Base-by-base conservation (phyloP, 1,140 invertebrate genomes). In the Halesus radiatus region DNA sequence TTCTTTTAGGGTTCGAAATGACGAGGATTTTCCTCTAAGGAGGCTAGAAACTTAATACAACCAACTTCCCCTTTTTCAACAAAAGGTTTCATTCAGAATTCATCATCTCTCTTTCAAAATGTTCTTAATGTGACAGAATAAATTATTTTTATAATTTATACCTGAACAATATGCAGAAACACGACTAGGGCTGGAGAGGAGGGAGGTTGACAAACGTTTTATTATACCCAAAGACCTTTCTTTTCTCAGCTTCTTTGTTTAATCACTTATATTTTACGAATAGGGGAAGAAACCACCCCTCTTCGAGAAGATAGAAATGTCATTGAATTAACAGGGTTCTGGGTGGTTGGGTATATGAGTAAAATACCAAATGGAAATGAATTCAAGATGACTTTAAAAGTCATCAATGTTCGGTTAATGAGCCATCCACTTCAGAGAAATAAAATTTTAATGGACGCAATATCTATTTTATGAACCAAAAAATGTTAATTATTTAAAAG, bases 201-300 rank as follows among this genome's bases (percentile, higher is more conserved):
- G 37, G 37, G 20, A 66, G 22, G 29, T 66, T 32, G 62, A 29
- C n/a, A 66, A 66, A 26, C 16, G 16, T 66, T 60, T 7, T 60
- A 22, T 23, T 60, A n/a, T n/a, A 66, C 26, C 15, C 29, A 37
- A 50, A 72, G 37, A 53, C 18, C 68, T 72, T 72, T 52, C 45
- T 26, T 72, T 72, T 52, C 32, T 70, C 22, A 29, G 7, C 10
- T 64, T 29, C 62, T 66, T 66, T 66, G 26, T 66, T 66, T 66
- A 66, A 66, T 66, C 62, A 66, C 62, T 66, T 66, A 66, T 16
- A 53, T 52, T 72, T 16, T 52, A 7, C 26, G 37, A 72, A 22
- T 23, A 22, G 68, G 45, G 68, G 68, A 37, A 26, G 45, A 72
- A 54, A 72, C 6, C 16, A n/a, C 50, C 10, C 23, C 15, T 53